Conservation (phyloP, 2,888 invertebrate species). For the Ecliptopera silaceata region DNA sequence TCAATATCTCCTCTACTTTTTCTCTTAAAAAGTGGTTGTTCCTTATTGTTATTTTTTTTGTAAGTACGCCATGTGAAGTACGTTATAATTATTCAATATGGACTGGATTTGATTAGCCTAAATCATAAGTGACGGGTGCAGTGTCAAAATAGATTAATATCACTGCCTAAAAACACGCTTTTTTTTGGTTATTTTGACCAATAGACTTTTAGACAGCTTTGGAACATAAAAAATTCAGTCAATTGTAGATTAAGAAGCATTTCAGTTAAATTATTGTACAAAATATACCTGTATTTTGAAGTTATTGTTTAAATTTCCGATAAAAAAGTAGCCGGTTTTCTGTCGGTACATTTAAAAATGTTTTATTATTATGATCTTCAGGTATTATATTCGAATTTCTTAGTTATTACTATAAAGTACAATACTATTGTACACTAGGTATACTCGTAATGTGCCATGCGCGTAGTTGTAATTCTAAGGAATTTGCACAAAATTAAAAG, state of each 20-base stretch:
- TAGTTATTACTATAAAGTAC: conserved; percentile 13
- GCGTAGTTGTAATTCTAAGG: conserved; percentile 13
- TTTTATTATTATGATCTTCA: conserved; percentile 4
- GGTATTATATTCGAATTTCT: conserved; percentile 18
- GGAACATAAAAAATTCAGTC: neutral
- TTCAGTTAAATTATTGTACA: neutral
- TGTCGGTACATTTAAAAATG: neutral
- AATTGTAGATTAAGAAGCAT: neutral
- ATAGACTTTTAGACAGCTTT: too few relatives aligned
- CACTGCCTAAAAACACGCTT: too few relatives aligned
- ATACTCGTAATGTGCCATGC: conserved; percentile 33
- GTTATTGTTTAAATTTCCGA: neutral
- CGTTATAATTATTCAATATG: too few relatives aligned
- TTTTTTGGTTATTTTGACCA: too few relatives aligned
- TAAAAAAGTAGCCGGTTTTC: too few relatives aligned
- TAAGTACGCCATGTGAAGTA: too few relatives aligned
- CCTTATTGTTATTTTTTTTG: too few relatives aligned
- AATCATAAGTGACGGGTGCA: too few relatives aligned
- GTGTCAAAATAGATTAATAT: too few relatives aligned
- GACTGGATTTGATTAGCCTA: too few relatives aligned
- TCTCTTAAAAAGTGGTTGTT: too few relatives aligned
- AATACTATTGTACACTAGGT: conserved; percentile 7
- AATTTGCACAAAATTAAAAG: conserved; percentile 23
- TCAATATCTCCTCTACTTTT: too few relatives aligned
- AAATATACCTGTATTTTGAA: neutral